Percentiles rank a stretch among this genome's conserved stretches.
Conservation (phyloP, 2,797 vertebrate genomes). For the Oophaga sylvatica region DNA sequence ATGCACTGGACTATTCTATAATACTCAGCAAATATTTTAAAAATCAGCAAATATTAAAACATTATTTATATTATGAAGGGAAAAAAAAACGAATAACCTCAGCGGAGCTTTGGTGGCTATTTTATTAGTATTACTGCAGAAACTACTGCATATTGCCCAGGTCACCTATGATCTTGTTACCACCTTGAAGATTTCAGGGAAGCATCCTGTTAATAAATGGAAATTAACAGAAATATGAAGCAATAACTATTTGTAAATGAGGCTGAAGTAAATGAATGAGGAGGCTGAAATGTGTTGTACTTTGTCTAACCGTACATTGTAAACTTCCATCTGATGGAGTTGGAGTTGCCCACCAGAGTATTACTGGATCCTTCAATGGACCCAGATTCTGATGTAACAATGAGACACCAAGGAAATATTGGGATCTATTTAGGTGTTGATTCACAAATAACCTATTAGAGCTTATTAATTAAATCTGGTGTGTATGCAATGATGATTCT, state of each 20-base stretch:
- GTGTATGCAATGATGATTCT: neutral
- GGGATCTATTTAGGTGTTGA: neutral
- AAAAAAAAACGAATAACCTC: neutral
- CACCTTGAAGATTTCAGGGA: neutral
- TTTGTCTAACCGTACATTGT: too few species aligned
- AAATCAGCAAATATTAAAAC: too few species aligned
- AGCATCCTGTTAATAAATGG: neutral
- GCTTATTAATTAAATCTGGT: neutral
- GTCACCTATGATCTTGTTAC: neutral
- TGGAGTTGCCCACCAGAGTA: neutral
- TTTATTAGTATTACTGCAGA: neutral
- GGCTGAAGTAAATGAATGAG: neutral
- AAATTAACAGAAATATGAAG: neutral
- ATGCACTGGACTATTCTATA: too few species aligned
- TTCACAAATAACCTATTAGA: neutral
- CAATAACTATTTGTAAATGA: neutral
- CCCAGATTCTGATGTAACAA: neutral
- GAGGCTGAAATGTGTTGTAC: neutral
- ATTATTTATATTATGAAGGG: neutral
- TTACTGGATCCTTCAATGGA: neutral
- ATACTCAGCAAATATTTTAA: too few species aligned
- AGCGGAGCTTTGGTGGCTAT: neutral
- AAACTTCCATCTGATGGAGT: neutral
- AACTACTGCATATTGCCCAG: neutral
- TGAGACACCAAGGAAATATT: neutral